These are phyloP conservation scores for Prinia subflava DNA, from an alignment of 2,113 vertebrate species.

Conservation along the genomic window DNA sequence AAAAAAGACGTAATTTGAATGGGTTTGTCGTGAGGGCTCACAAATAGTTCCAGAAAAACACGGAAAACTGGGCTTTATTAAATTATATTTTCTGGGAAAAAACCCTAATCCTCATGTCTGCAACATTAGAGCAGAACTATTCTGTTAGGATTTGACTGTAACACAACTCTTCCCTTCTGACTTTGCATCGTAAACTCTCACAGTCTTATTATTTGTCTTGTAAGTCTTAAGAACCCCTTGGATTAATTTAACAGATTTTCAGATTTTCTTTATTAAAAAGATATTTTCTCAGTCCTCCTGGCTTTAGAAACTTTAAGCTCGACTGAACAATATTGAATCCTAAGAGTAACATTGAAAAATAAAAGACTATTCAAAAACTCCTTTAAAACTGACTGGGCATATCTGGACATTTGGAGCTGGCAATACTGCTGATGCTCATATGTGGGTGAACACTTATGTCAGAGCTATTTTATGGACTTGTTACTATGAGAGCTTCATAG, in stretches of 20 bases:
- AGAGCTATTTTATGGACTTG: background rate
- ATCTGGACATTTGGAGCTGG: background rate
- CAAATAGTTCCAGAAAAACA: background rate
- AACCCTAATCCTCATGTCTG: rapidly evolving
- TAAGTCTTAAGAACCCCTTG: background rate
- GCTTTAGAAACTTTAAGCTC: background rate
- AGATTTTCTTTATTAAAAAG: background rate
- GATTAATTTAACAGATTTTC: background rate
- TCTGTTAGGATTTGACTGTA: background rate
- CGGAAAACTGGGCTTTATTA: background rate
- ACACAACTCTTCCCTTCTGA: background rate
- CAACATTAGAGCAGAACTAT: background rate
- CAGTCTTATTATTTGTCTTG: background rate
- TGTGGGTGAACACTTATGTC: background rate
- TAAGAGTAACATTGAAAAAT: background rate
- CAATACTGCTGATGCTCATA: background rate
- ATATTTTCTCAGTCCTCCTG: background rate
- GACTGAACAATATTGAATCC: background rate
- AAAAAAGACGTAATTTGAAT: background rate
- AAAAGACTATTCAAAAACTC: background rate
- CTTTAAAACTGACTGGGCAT: background rate
- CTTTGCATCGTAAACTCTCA: background rate
- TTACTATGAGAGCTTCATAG: background rate
- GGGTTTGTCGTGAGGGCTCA: background rate
- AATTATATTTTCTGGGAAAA: background rate